phyloP scores from a whole-genome alignment of 30 jellyfish, hydroid and myxozoan genomes.

The Euphysa ruthae region DNA sequence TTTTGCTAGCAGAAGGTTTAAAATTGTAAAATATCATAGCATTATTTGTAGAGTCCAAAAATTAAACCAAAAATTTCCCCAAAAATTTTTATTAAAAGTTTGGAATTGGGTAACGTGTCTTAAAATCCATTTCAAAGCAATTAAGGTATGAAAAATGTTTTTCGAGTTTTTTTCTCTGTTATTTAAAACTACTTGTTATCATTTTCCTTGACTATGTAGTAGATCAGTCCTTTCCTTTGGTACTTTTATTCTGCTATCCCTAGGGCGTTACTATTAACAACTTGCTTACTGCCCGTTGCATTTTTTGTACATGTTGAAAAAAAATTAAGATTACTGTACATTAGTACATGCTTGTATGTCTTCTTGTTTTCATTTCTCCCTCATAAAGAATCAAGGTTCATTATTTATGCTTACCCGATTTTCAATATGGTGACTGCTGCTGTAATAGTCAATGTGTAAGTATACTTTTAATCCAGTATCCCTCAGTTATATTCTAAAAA shows the following conservation, averaged over 20 bases:
- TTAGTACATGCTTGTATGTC: slow-evolving; percentile 38
- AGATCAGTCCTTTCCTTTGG: slow-evolving; percentile 85
- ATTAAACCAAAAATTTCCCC: too few relatives aligned
- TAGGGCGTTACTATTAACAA: slow-evolving; percentile 37
- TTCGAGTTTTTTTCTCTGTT: too few relatives aligned
- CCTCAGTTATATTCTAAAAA: too few relatives aligned
- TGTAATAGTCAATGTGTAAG: slow-evolving; percentile 21
- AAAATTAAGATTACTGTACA: slow-evolving; percentile 24
- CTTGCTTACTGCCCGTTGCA: slow-evolving; percentile 50
- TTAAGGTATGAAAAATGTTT: too few relatives aligned
- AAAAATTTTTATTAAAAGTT: too few relatives aligned
- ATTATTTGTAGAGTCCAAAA: too few relatives aligned
- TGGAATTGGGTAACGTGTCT: too few relatives aligned
- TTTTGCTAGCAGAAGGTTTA: too few relatives aligned
- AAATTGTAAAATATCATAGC: too few relatives aligned
- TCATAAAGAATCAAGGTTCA: slow-evolving; percentile 84
- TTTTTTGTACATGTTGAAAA: not conserved
- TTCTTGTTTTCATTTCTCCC: slow-evolving; percentile 72
- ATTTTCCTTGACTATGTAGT: not conserved
- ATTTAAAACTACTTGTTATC: too few relatives aligned
- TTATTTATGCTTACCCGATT: slow-evolving; percentile 63
- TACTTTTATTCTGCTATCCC: slow-evolving; percentile 85
- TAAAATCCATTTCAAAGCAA: too few relatives aligned
- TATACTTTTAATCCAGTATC: too few relatives aligned
- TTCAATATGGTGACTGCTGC: slow-evolving; percentile 68